Conservation (phyloP, 2,888 invertebrate genomes). For the Theretra japonica region DNA sequence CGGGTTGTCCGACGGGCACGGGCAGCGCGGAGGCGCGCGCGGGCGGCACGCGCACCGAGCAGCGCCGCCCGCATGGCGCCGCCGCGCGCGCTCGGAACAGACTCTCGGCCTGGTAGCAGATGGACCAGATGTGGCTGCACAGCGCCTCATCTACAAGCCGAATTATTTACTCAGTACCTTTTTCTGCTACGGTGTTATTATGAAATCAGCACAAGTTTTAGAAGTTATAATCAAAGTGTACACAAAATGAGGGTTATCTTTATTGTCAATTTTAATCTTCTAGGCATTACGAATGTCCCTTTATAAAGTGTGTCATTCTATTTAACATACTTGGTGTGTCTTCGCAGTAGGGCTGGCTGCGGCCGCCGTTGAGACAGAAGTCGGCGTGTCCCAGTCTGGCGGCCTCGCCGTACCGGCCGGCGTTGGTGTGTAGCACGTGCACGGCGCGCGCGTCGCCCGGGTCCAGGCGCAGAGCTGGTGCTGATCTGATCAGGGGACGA, state of each 20-base stretch:
- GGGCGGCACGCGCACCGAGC: conserved; percentile 86
- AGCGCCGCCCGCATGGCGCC: conserved; percentile 89
- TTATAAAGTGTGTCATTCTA: too few relatives aligned
- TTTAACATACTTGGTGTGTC: conserved; percentile 86
- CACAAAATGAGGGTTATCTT: too few relatives aligned
- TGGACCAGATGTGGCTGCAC: conserved; percentile 92
- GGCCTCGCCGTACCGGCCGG: conserved; percentile 91
- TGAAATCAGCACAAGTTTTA: too few relatives aligned
- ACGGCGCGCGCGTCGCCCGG: conserved; percentile 91
- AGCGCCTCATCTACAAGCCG: conserved; percentile 85
- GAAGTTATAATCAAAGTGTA: too few relatives aligned
- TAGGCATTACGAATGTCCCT: too few relatives aligned
- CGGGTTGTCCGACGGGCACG: conserved; percentile 88
- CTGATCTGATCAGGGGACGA: conserved; percentile 87
- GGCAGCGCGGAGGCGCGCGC: conserved; percentile 77
- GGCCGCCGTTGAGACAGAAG: conserved; percentile 92
- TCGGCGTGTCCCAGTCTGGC: conserved; percentile 90
- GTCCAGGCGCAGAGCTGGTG: conserved; percentile 86
- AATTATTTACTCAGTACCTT: not conserved
- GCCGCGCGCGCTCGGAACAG: conserved; percentile 86
- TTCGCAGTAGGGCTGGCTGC: conserved; percentile 90
- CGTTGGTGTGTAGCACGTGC: conserved; percentile 91
- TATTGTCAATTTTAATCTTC: too few relatives aligned
- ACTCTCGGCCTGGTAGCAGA: conserved; percentile 92
- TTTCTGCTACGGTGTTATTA: too few relatives aligned